Evolutionary conservation across 2,113 vertebrate genomes (phyloP).

Genomic region (Melanerpes aurifrons): DNA sequence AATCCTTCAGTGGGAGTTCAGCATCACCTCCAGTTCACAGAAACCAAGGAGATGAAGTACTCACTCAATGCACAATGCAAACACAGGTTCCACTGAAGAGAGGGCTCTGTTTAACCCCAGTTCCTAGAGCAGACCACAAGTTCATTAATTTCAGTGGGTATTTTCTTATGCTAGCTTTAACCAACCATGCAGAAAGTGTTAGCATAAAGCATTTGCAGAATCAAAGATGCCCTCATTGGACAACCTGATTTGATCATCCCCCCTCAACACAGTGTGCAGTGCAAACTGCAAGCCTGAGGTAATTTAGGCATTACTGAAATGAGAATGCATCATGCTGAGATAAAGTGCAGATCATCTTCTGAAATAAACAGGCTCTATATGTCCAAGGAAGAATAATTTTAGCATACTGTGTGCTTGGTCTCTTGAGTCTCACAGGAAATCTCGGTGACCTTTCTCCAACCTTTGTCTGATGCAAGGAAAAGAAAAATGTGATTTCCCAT

Average conservation of each 20-base stretch:
- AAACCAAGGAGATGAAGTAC: background rate
- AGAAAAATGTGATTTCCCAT: constrained; percentile 70
- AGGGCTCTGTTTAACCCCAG: background rate
- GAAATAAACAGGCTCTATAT: background rate
- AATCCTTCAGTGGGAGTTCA: background rate
- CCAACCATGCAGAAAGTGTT: background rate
- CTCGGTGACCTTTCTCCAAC: constrained; percentile 70
- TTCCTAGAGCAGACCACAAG: background rate
- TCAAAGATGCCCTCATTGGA: background rate
- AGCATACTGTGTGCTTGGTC: background rate
- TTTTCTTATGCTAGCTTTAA: background rate
- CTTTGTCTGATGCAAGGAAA: constrained; percentile 68
- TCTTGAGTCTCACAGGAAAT: constrained; percentile 59
- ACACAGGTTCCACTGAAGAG: background rate
- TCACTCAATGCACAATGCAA: background rate
- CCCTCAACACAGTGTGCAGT: background rate
- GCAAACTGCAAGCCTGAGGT: background rate
- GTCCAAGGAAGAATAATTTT: constrained; percentile 2
- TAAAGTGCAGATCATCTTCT: background rate
- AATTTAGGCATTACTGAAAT: background rate
- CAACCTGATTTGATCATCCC: background rate
- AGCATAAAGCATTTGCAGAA: background rate
- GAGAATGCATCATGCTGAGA: background rate
- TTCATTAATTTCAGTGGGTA: background rate
- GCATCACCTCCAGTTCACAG: background rate